Evolutionary conservation across 2,888 invertebrate genomes (phyloP), one percentile per base, ranked within the genome.

Genomic region (Antitype chi): DNA sequence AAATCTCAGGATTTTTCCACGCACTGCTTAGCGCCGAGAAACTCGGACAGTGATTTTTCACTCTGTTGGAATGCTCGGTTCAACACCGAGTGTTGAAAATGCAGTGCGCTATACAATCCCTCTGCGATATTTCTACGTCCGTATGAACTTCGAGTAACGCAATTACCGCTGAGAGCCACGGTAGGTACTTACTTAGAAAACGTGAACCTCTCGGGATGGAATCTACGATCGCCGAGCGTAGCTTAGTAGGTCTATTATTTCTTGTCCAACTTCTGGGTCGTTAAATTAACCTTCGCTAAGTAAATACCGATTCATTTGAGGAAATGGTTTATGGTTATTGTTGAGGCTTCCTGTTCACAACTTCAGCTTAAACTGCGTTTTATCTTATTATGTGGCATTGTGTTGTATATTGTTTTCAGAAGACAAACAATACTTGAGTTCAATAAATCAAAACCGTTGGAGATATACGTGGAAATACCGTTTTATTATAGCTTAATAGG

Each of bases 371-470:
- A 38, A n/a, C 20, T 38, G 38, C n/a, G 20, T 55, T 49, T 70
- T 15, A 32, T 7, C 32, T 49, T 66, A 20, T 53, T 47, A 78
- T 78, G 4, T 38, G 13, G 60, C 64, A 82, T 81, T 81, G 81
- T 81, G 25, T 81, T 81, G 81, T 80, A 17, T 60, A 62, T 78
- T 82, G 78, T 82, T 82, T 79, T 55, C 28, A 47, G n/a, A 20
- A 23, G 55, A 60, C 60, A 55, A 60, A 60, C 60, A 55, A 60
- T 70, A 52, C 49, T 67, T 8, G 43, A 38, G 38, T 60, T 53
- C 2, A 20, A 53, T 52, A 53, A 70, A 52, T 60, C 4, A 20
- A 11, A 38, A 23, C 49, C 7, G 1, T 57, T 52, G 15, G 5
- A 60, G 38, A 20, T 4, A 20, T 0, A n/a, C 7, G 6, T 11